Evolutionary conservation across 2,113 vertebrate species (phyloP), one percentile per base, ranked within the genome.

Genomic region (Albula glossodonta): DNA sequence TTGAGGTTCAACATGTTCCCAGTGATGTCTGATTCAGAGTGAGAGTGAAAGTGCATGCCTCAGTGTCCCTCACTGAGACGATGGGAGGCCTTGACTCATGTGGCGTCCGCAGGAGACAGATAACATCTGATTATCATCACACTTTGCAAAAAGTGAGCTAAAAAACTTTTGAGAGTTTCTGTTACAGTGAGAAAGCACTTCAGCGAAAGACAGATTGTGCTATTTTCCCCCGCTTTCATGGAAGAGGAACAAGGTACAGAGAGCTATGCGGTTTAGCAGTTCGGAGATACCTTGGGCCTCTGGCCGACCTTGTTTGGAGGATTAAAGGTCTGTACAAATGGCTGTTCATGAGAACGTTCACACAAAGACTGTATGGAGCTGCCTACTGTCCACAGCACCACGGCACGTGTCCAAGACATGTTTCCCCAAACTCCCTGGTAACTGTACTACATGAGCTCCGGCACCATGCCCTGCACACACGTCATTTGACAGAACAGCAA

Each of bases 391-490:
- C 12, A 63, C 4, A 19, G 22, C 63, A 70, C 19, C 63, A 22
- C 31, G 31, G 31, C 31, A 41, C 31, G 1, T 41, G 31, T 41
- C 31, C 31, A 41, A 41, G 31, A 41, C 31, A 41, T 41, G n/a
- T 41, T 41, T 1, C 31, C 31, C 31, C 31, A 41, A 41, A 41
- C 31, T 56, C 12, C 53, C 12, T 3, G 53, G 7, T 56, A 10
- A 2, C 95, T 95, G 8, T 97, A 97, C 90, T 97, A 96, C 96
- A 99, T 91, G 90, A 97, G 98, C 90, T 99, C 97, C 92, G 99
- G 97, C 50, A 99, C 92, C 89, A 98, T 97, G 92, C 99, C 97
- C 87, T 99, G 93, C 93, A 98, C 96, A 81, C 96, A 96, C 51
- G 97, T 98, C 97, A 99, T 97, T 10, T 41, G 31, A 41, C 31